Base-by-base conservation (phyloP, 2,888 invertebrate genomes). In the Xestobium rufovillosum region DNA sequence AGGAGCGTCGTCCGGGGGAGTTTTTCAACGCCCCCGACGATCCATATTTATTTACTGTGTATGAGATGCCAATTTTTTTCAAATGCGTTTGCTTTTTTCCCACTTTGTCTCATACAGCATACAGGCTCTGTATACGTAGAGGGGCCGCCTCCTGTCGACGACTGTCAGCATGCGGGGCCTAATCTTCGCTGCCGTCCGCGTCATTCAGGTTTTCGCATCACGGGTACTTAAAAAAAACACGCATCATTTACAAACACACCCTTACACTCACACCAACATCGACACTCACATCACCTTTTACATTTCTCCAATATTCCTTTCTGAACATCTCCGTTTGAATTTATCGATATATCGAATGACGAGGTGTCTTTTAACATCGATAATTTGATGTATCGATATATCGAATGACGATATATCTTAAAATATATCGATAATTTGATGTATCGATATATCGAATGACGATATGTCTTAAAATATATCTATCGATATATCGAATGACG, bases 101-200 rank as follows among this genome's bases (percentile, higher is more conserved):
- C 61, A 60, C 58, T 64, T 65, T 66, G 63, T 67, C 65, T 66
- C 63, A 62, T 65, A 66, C 65, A 67, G 67, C 65, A 61, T 65
- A 67, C 65, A 66, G 63, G 64, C 64, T 65, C 62, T 66, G 64
- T 63, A 60, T 66, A 59, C 61, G 64, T 59, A 65, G 65, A 59
- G 65, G 66, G 63, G 66, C 70, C 68, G 57, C 69, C 68, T 59
- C 58, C 63, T 59, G 60, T 51, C 66, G 60, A 53, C 66, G 56
- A 58, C 66, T 56, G 57, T 68, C 63, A 65, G 68, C 61, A 67
- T 66, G 57, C 67, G 68, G 68, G 70, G 64, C 65, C 67, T 69
- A 68, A 67, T 59, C 75, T 61, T 53, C 60, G 55, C 47, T 52
- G 51, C 57, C 58, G 59, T 59, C 60, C 65, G 63, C 60, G 65